Percentiles rank a stretch among this genome's conserved stretches.
phyloP scores from a whole-genome alignment of 2,888 invertebrate species.

The Melanargia galathea region DNA sequence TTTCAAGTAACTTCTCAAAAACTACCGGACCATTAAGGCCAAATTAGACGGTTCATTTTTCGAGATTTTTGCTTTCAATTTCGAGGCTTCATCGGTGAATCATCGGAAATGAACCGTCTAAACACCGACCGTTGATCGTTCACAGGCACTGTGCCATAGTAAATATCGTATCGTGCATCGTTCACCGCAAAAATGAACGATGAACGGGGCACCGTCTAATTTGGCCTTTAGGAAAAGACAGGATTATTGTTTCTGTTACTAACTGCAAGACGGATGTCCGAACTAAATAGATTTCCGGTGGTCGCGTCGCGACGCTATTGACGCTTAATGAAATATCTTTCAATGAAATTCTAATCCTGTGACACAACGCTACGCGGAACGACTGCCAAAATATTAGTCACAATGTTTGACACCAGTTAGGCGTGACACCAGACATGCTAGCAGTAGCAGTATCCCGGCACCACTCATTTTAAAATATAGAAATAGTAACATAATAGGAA shows the following conservation, averaged over 20 bases:
- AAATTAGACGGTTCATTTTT: too few relatives aligned
- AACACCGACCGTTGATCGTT: too few relatives aligned
- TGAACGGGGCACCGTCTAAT: too few relatives aligned
- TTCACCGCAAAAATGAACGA: too few relatives aligned
- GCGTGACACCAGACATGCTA: slow-evolving; percentile 18
- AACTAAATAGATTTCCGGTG: slow-evolving; percentile 29
- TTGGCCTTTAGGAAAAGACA: background rate
- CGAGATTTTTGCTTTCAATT: too few relatives aligned
- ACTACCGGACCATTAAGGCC: too few relatives aligned
- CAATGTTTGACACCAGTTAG: slow-evolving; percentile 16
- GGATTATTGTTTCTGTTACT: background rate
- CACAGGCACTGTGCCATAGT: too few relatives aligned
- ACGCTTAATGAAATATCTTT: slow-evolving; percentile 22
- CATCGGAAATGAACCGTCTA: too few relatives aligned
- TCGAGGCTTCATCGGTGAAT: too few relatives aligned
- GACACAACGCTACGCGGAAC: slow-evolving; percentile 32
- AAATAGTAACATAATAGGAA: too few relatives aligned
- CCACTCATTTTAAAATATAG: background rate
- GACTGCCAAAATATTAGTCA: slow-evolving; percentile 29
- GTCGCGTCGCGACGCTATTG: slow-evolving; percentile 15
- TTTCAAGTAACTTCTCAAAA: too few relatives aligned
- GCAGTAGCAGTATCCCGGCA: slow-evolving; percentile 28
- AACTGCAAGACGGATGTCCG: slow-evolving; percentile 28
- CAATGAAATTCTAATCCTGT: slow-evolving; percentile 37
- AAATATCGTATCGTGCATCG: too few relatives aligned